Base-by-base conservation (phyloP, 2,113 vertebrate species). In the Puntigrus tetrazona region DNA sequence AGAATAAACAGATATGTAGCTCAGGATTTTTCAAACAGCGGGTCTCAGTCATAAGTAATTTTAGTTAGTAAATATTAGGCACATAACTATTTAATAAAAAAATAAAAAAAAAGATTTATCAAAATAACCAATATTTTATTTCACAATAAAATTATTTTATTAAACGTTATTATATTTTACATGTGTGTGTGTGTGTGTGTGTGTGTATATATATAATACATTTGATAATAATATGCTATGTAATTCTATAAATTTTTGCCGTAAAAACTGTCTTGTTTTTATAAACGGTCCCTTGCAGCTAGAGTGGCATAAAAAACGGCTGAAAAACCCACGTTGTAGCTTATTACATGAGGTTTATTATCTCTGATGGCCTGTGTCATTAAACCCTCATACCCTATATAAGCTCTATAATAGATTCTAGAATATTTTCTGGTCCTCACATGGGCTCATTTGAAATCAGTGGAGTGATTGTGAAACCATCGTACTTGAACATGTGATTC, bases 271-370 rank as follows among this genome's bases (percentile, higher is more conserved):
- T 13, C 45, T 47, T 16, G 4, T 16, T 50, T 18, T 5, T 5
- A 16, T 61, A 27, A 61, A 61, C 3, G n/a, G n/a, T 61, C n/a
- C 57, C 0, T 61, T 1, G 0, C 61, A 65, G 25, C 61, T 69
- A 22, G 20, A 57, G 22, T 22, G 34, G 1, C 34, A 1, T 36
- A 7, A 69, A 31, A n/a, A 63, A 8, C 18, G 0, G 22, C 20
- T 36, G 2, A 18, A 69, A 70, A 70, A 70, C n/a, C 36, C 2
- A 9, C n/a, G 20, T 70, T n/a, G 36, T 86, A 88, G 90, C 79
- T 78, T 67, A 83, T 85, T 83, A 67, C 55, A 41, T 73, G 76
- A 41, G 59, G 45, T 88, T 72, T 88, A 79, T 87, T 85, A 77
- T 83, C 67, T 69, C 31, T 78, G 65, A 41, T 55, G 3, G 36